phyloP scores from a whole-genome alignment of 2,797 vertebrate species.

The Myiothlypis coronata region DNA sequence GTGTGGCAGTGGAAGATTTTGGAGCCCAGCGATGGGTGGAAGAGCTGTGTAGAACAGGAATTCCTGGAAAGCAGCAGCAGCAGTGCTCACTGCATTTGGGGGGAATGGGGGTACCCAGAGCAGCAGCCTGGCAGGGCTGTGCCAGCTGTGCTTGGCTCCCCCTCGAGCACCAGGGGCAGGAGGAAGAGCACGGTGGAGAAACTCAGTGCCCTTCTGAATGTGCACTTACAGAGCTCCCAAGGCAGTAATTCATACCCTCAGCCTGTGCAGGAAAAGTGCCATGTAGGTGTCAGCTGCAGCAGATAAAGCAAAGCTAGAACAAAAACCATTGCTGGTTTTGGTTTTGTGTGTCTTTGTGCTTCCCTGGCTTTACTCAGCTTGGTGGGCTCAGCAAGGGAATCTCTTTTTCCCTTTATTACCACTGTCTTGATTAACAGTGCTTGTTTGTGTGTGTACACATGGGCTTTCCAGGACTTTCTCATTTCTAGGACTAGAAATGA shows the following conservation, averaged over 20 bases:
- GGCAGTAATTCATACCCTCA: not conserved
- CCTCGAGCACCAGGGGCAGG: not conserved
- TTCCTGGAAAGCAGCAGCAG: not conserved
- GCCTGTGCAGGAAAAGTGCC: not conserved
- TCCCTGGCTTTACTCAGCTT: not conserved
- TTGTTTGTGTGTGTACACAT: not conserved
- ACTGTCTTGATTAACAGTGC: not conserved
- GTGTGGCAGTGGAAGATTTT: not conserved
- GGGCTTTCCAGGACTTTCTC: not conserved
- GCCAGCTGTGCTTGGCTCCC: not conserved
- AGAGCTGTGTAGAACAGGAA: not conserved
- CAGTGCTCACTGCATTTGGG: not conserved
- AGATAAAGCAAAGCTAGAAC: not conserved
- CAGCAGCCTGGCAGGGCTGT: not conserved
- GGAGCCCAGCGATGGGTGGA: not conserved
- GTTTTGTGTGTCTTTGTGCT: not conserved
- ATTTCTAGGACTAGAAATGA: not conserved
- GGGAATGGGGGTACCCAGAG: not conserved
- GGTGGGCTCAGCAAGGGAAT: not conserved
- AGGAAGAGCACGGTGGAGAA: not conserved
- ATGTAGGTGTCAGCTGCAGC: rapidly evolving
- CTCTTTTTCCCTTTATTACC: not conserved
- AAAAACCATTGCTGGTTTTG: rapidly evolving
- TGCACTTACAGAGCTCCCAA: rapidly evolving
- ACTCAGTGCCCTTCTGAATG: not conserved